Evolutionary conservation across 2,888 invertebrate genomes (phyloP).

Genomic region (Watsonalla binaria): DNA sequence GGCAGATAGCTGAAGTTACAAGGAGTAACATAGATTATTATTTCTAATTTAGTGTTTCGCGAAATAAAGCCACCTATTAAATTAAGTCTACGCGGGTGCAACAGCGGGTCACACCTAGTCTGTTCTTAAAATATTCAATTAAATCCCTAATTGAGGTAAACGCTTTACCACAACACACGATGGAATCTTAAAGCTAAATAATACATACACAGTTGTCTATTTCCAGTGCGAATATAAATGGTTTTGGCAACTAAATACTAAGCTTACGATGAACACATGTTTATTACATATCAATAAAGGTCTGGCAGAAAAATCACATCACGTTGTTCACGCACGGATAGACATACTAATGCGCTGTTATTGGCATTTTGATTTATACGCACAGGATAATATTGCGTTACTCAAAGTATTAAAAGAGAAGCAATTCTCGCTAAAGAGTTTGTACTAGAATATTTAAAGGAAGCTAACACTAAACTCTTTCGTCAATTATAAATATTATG

Average conservation of each 20-base stretch:
- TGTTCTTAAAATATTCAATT: too few species aligned
- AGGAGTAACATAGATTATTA: too few species aligned
- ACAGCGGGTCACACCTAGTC: too few species aligned
- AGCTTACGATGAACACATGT: conserved; percentile 1
- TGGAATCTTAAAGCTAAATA: conserved; percentile 13
- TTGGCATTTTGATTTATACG: conserved; percentile 56
- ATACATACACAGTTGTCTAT: conserved; percentile 1
- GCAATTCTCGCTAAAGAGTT: too few species aligned
- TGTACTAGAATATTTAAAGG: too few species aligned
- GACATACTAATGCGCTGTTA: conserved; percentile 32
- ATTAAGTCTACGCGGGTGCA: too few species aligned
- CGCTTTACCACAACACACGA: conserved; percentile 14
- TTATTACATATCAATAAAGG: conserved; percentile 4
- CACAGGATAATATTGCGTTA: conserved; percentile 25
- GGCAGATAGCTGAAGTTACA: too few species aligned
- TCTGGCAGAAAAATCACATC: conserved; percentile 30
- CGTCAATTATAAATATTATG: too few species aligned
- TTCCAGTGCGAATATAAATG: conserved; percentile 6
- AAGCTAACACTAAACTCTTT: too few species aligned
- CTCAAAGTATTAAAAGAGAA: conserved; percentile 1
- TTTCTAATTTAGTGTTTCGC: too few species aligned
- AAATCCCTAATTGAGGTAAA: conserved; percentile 17
- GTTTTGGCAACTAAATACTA: conserved; percentile 20
- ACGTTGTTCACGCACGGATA: conserved; percentile 57
- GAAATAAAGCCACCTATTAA: too few species aligned